Evolutionary conservation across 2,888 invertebrate species (phyloP), one percentile per base, ranked within the genome.

Genomic region (Antitype chi): DNA sequence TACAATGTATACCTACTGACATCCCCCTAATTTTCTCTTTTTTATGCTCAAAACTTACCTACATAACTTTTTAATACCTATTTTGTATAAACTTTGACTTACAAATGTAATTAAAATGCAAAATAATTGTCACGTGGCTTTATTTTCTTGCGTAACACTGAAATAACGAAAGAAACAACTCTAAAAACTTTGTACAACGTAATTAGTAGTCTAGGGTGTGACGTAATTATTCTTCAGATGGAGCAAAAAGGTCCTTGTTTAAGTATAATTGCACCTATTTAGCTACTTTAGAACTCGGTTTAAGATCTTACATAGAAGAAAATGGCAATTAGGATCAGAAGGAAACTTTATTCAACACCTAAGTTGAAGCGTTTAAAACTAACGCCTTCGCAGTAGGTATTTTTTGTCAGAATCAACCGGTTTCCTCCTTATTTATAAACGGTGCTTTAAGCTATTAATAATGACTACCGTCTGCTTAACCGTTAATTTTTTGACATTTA

Each of bases 211-310:
- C 71, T 71, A 64, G 47, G 15, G 57, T 55, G 53, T 68, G 43
- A 74, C 63, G 59, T 79, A 75, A 82, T 85, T 76, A 85, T 74
- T 80, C 82, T 69, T 78, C 7, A 76, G 77, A 76, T 55, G 53
- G 57, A 77, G 78, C 68, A 73, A 79, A 80, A 82, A 85, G 74
- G 74, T 80, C 74, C 69, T 59, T 47, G 59, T 74, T 71, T 76
- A 55, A 76, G 59, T 79, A 66, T 69, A 76, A 78, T 67, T 43
- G 62, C 62, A 52, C 11, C 60, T 70, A 73, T 74, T 84, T 73
- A 63, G 70, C n/a, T 57, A 70, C 32, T 60, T 52, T 28, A 66
- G 25, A 66, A 70, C 38, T 60, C 9, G 32, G 32, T n/a, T 78
- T 67, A 63, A 53, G 57, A 67, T 11, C 23, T 70, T 23, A 47